These are phyloP conservation scores for Cinara cedri DNA, from an alignment of 2,888 invertebrate species.

Conservation along the genomic window DNA sequence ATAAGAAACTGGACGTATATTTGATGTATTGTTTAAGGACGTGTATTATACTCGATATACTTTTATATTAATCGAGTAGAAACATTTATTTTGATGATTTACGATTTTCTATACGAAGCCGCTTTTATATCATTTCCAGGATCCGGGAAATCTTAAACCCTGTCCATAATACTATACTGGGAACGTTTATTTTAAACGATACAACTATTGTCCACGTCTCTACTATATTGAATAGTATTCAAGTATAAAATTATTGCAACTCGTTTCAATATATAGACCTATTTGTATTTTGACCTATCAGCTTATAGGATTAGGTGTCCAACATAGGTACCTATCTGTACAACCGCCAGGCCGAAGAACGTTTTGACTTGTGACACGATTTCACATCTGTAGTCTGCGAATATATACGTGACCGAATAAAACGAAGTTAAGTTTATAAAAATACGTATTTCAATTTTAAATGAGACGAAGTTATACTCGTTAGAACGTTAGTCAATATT, in stretches of 20 bases:
- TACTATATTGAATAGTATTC: not conserved
- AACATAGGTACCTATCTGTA: not conserved
- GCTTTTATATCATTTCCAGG: too few relatives aligned
- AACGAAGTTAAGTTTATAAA: not conserved
- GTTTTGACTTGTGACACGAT: slow-evolving; percentile 38
- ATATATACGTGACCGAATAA: not conserved
- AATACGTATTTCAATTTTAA: too few relatives aligned
- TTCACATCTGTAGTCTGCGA: not conserved
- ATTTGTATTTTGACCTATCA: too few relatives aligned
- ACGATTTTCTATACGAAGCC: too few relatives aligned
- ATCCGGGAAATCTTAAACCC: not conserved
- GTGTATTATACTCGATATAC: too few relatives aligned
- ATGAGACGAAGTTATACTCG: too few relatives aligned
- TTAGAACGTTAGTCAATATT: not conserved
- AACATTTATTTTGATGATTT: too few relatives aligned
- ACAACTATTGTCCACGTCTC: not conserved
- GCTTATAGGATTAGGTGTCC: slow-evolving; percentile 16
- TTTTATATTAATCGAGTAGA: too few relatives aligned
- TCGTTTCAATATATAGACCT: slow-evolving; percentile 21
- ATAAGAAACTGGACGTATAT: too few relatives aligned
- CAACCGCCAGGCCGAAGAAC: slow-evolving; percentile 24
- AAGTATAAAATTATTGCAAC: not conserved
- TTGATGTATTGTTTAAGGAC: too few relatives aligned
- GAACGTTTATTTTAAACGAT: slow-evolving; percentile 9
- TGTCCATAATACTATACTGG: not conserved